phyloP scores from a whole-genome alignment of 2,888 invertebrate species.

The Caenorhabditis becei region DNA sequence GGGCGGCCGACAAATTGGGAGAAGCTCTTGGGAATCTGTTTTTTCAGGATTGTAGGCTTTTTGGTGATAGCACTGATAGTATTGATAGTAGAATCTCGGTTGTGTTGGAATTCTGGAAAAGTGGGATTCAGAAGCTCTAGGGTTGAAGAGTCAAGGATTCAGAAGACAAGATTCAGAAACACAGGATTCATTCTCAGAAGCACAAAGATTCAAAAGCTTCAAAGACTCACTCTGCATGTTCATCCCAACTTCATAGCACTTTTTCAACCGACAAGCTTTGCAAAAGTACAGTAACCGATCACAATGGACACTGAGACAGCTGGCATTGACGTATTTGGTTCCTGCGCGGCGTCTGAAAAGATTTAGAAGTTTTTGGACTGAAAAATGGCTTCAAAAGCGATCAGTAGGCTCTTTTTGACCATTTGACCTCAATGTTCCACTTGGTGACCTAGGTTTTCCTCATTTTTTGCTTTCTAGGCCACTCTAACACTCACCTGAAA shows the following conservation, averaged over 20 bases:
- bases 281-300: constrained; percentile 29
- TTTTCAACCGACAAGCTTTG: constrained; percentile 51
- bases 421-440: no score
- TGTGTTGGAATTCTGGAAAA: constrained; percentile 46
- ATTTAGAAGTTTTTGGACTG: background rate
- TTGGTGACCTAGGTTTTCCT: no score
- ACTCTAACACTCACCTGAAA: no score
- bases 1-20: constrained; percentile 17
- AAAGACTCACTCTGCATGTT: constrained; percentile 48
- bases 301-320: constrained; percentile 28
- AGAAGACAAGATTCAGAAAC: no score
- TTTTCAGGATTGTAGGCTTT: background rate
- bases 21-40: constrained; percentile 18
- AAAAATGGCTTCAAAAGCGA: no score
- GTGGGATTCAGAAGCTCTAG: background rate
- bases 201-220: no score
- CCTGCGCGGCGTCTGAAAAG: constrained; percentile 33
- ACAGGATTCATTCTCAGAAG: no score
- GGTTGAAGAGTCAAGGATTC: no score
- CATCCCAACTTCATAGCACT: constrained; percentile 59
- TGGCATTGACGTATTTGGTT: constrained; percentile 14
- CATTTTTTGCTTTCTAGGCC: no score
- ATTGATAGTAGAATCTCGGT: constrained; percentile 13
- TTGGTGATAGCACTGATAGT: background rate
- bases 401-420: no score